Percentiles rank a stretch among this genome's conserved stretches.
phyloP scores from a whole-genome alignment of 2,113 vertebrate species.

The Cyrtonyx montezumae region DNA sequence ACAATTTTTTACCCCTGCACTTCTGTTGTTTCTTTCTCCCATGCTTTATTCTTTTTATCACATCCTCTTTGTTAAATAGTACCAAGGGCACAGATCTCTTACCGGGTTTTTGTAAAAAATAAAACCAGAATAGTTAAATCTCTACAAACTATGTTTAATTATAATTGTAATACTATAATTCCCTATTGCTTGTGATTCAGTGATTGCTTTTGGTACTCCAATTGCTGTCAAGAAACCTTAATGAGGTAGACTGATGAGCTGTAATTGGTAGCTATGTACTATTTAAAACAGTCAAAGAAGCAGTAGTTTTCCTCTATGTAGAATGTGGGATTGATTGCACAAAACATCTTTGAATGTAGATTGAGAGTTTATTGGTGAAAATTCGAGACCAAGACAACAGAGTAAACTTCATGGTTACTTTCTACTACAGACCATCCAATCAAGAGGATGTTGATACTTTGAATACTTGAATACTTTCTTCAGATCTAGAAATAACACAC shows the following conservation, averaged over 20 bases:
- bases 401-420: not conserved
- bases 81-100: not conserved
- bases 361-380: not conserved
- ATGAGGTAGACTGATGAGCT: not conserved
- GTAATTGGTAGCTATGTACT: not conserved
- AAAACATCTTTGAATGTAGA: not conserved
- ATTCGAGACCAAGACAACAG: not conserved
- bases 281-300: not conserved
- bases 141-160: not conserved
- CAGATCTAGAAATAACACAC: not conserved
- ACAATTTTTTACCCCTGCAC: not conserved
- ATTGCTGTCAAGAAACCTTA: not conserved
- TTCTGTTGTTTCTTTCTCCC: not conserved
- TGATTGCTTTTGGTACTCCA: not conserved
- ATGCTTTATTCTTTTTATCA: not conserved
- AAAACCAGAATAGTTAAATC: not conserved
- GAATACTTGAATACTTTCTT: not conserved
- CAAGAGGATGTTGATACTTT: not conserved
- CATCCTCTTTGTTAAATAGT: not conserved
- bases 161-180: not conserved
- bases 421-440: not conserved
- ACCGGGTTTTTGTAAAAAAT: not conserved
- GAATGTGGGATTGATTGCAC: not conserved
- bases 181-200: not conserved
- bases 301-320: not conserved